Base-by-base conservation (phyloP, 2,113 vertebrate genomes). In the Hippopotamus amphibius region DNA sequence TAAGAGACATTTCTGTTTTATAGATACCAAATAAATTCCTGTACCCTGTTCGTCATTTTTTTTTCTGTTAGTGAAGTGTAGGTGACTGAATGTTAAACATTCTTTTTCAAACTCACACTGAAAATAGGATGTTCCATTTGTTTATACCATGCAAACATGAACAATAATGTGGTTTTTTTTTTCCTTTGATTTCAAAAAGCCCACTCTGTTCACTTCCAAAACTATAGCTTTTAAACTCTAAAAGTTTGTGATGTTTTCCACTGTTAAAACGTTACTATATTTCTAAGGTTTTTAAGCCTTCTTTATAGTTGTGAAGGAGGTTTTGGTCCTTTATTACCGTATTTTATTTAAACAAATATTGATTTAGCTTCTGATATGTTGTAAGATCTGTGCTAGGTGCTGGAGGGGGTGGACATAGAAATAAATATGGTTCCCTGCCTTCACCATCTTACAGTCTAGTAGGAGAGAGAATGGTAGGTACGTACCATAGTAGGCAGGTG, bases 1-100 rank as follows among this genome's bases (percentile, higher is more conserved):
- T 82, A 95, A 88, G 55, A 82, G 69, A 77, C 55, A 86, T 96
- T 97, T 92, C 81, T 96, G 43, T 92, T 97, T 95, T 82, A 96
- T 12, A 92, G 55, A 91, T 94, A 95, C n/a, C 90, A 96, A 97
- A 96, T 96, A 97, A 85, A 97, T 95, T 95, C 61, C 55, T 97
- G 13, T 87, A 63, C 74, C 86, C 59, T 63, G 33, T 93, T 97
- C 83, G 88, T 76, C 74, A 65, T 63, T 24, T 85, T 88, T 97
- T 53, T 26, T 82, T 68, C 96, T 95, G 76, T 96, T 90, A 97
- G 80, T 87, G 66, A 97, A 88, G 48, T 93, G 37, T 93, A 97
- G 80, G 90, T 97, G 76, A 96, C 66, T 83, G 59, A 96, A 96
- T 96, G 90, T 96, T 96, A 95, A 97, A 97, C 87, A 94, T 94